Evolutionary conservation across 2,888 invertebrate genomes (phyloP).

Genomic region (Eupithecia vulgata): DNA sequence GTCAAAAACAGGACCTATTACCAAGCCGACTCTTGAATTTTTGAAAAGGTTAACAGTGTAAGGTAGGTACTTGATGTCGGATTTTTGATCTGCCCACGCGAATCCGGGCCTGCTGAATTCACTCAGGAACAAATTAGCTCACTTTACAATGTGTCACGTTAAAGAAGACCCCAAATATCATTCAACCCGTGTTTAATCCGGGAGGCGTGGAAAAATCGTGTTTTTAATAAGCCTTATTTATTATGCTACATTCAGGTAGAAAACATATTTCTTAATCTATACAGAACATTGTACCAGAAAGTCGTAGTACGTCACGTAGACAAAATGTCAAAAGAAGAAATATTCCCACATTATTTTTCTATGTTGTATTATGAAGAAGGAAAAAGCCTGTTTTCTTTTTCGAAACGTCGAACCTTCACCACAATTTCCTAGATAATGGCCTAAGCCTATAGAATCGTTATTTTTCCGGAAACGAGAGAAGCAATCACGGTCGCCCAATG

Average conservation of each 20-base stretch:
- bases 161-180: slow-evolving; percentile 46
- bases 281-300: neutral
- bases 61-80: neutral
- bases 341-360: neutral
- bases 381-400: neutral
- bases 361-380: neutral
- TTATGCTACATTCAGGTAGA: neutral
- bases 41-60: slow-evolving; percentile 1
- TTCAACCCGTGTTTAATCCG: slow-evolving; percentile 52
- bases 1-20: neutral
- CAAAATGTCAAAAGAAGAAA: neutral
- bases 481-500: slow-evolving; percentile 74
- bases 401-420: slow-evolving; percentile 38
- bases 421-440: neutral
- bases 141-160: slow-evolving; percentile 27
- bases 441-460: neutral
- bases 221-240: too few species aligned
- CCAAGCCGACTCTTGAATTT: slow-evolving; percentile 3
- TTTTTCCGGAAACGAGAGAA: slow-evolving; percentile 48
- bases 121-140: slow-evolving; percentile 27
- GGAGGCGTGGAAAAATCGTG: slow-evolving; percentile 45
- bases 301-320: neutral
- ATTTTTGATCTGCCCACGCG: neutral
- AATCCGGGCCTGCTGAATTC: neutral
- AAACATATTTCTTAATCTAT: neutral